Conservation (phyloP, 1,140 invertebrate genomes). For the Drosophila azteca region DNA sequence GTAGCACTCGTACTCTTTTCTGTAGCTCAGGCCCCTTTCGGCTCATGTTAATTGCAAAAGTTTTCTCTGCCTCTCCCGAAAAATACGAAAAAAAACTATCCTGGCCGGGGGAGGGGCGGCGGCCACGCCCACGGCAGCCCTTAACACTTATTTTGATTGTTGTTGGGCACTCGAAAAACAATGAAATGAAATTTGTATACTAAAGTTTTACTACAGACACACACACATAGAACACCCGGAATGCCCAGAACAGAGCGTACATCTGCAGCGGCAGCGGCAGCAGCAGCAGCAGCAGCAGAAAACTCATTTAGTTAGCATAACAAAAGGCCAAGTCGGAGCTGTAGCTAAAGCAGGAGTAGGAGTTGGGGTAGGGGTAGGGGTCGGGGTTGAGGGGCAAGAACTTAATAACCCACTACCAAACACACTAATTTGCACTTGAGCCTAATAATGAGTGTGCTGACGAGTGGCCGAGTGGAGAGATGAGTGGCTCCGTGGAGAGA, state of each 20-base stretch:
- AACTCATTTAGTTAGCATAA: slow-evolving; percentile 82
- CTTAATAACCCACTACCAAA: slow-evolving; percentile 82
- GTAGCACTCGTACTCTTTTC: too few relatives aligned
- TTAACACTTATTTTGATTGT: slow-evolving; percentile 52
- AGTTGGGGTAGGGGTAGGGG: neutral
- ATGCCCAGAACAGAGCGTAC: slow-evolving; percentile 25
- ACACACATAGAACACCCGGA: slow-evolving; percentile 16
- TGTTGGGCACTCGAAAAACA: slow-evolving; percentile 76
- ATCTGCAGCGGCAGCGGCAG: slow-evolving; percentile 46
- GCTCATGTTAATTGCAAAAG: slow-evolving; percentile 76
- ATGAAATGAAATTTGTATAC: slow-evolving; percentile 81
- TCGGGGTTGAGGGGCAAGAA: slow-evolving; percentile 36
- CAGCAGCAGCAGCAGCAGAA: slow-evolving; percentile 52
- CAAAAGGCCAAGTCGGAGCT: slow-evolving; percentile 48
- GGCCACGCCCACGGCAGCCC: slow-evolving; percentile 27
- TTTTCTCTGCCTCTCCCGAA: slow-evolving; percentile 33
- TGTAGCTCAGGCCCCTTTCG: slow-evolving; percentile 28
- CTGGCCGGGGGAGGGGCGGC: slow-evolving; percentile 25
- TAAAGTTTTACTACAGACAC: slow-evolving; percentile 72
- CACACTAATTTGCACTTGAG: slow-evolving; percentile 82
- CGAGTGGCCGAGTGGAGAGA: slow-evolving; percentile 54
- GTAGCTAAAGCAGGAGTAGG: neutral
- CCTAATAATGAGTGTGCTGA: slow-evolving; percentile 81
- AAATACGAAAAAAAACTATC: slow-evolving; percentile 65
- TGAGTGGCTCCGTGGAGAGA: slow-evolving; percentile 5